A percentile compares a stretch with the other conserved stretches of the same genome.
Evolutionary conservation across 1,140 invertebrate genomes (phyloP).

Genomic region (Wiebesia pumilae): DNA sequence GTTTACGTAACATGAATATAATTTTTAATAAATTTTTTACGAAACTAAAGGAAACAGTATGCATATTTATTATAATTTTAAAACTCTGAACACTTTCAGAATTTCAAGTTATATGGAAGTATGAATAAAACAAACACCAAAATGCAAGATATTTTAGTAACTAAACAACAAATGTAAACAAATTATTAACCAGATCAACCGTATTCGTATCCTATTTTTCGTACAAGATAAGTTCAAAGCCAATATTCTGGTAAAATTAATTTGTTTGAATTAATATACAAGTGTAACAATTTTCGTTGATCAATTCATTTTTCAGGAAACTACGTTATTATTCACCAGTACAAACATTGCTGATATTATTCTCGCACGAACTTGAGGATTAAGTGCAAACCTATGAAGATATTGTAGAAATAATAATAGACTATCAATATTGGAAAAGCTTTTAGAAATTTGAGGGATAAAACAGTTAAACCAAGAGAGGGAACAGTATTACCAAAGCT

Average conservation of each 20-base stretch:
- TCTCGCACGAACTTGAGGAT: not conserved
- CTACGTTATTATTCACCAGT: not conserved
- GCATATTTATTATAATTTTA: not conserved
- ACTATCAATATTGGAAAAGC: constrained; percentile 8
- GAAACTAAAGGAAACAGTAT: not conserved
- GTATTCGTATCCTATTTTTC: too few relatives aligned
- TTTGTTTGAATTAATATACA: too few relatives aligned
- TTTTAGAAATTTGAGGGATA: not conserved
- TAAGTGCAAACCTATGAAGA: not conserved
- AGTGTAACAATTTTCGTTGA: too few relatives aligned
- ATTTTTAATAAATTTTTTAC: not conserved
- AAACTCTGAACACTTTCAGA: not conserved
- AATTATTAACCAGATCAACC: too few relatives aligned
- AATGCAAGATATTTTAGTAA: too few relatives aligned
- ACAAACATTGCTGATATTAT: too few relatives aligned
- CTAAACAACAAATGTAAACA: too few relatives aligned
- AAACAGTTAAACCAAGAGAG: not conserved
- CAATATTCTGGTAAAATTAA: too few relatives aligned
- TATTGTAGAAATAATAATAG: not conserved
- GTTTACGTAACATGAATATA: not conserved
- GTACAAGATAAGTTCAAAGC: too few relatives aligned
- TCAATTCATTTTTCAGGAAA: not conserved
- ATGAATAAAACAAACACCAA: too few relatives aligned
- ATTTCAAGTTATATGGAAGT: too few relatives aligned
- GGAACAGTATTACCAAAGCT: not conserved